Evolutionary conservation across 2,113 vertebrate species (phyloP), one percentile per base, ranked within the genome.

Genomic region (Ornithorhynchus anatinus): DNA sequence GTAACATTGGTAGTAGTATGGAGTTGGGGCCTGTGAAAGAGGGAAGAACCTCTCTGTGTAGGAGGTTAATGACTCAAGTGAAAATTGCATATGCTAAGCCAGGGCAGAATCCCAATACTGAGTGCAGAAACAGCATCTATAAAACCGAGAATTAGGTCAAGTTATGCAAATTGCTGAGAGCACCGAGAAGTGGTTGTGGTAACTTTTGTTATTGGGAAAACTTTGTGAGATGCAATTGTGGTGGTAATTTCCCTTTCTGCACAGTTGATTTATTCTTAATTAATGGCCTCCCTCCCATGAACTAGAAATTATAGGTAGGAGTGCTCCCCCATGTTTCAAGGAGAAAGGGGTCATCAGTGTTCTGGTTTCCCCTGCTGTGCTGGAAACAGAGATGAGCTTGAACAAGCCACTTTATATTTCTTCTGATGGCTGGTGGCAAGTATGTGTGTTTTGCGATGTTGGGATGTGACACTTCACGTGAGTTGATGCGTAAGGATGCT

Each of bases 111-210:
- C n/a, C n/a, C n/a, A n/a, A n/a, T n/a, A n/a, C n/a, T n/a, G n/a
- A n/a, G n/a, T n/a, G n/a, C n/a, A n/a, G n/a, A n/a, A n/a, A n/a
- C n/a, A n/a, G n/a, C n/a, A n/a, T n/a, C n/a, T n/a, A n/a, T n/a
- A 56, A 51, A 10, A n/a, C 16, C 19, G 45, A 50, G 39, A 79
- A 69, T n/a, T 50, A 39, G 74, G 71, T 71, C 71, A 68, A 39
- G 61, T 50, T 37, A 20, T 44, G 58, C 47, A 54, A 52, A 37
- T 36, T 32, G 48, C 47, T 27, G 29, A 27, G 7, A 48, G 29
- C 3, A 48, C 23, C 43, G 17, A 8, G 47, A 17, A 5, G 40
- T 17, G 7, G 53, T 5, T 10, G 13, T 36, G 15, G 42, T 20
- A 62, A 53, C 17, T 8, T 51, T 32, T 12, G 29, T 16, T 12